Conservation (phyloP, 1,140 invertebrate species). For the Drosophila navojoa region DNA sequence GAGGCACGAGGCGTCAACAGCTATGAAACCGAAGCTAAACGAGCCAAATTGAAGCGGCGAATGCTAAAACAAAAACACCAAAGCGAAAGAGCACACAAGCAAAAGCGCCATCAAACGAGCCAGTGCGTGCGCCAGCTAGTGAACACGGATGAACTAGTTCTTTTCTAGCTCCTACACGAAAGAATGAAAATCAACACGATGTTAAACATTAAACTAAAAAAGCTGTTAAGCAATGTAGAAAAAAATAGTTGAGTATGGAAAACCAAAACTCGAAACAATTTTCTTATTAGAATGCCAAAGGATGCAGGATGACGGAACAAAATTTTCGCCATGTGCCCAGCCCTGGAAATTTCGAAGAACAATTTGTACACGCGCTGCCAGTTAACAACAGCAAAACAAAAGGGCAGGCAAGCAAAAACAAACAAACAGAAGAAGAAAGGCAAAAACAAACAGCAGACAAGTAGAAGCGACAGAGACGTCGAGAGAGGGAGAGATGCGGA, state of each 20-base stretch:
- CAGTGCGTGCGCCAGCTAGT: conserved; percentile 27
- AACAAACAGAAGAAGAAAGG: conserved; percentile 39
- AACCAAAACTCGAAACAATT: too few species aligned
- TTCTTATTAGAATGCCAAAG: conserved; percentile 14
- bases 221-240: too few species aligned
- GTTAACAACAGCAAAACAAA: conserved; percentile 31
- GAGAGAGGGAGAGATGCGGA: conserved; percentile 5
- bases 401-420: conserved; percentile 43
- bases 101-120: conserved; percentile 37
- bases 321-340: conserved; percentile 28
- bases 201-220: too few species aligned
- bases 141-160: conserved; percentile 50
- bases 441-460: conserved; percentile 25
- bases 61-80: conserved; percentile 65
- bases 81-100: conserved; percentile 30
- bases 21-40: conserved; percentile 63
- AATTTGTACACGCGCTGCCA: conserved; percentile 51
- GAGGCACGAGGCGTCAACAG: conserved; percentile 44
- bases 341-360: conserved; percentile 66
- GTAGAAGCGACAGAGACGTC: conserved; percentile 6
- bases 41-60: conserved; percentile 71
- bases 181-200: too few species aligned
- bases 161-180: background rate
- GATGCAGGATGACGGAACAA: background rate
- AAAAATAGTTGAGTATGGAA: too few species aligned